These are phyloP conservation scores for Steinernema hermaphroditum DNA, from an alignment of 2,888 invertebrate genomes.

Conservation along the genomic window DNA sequence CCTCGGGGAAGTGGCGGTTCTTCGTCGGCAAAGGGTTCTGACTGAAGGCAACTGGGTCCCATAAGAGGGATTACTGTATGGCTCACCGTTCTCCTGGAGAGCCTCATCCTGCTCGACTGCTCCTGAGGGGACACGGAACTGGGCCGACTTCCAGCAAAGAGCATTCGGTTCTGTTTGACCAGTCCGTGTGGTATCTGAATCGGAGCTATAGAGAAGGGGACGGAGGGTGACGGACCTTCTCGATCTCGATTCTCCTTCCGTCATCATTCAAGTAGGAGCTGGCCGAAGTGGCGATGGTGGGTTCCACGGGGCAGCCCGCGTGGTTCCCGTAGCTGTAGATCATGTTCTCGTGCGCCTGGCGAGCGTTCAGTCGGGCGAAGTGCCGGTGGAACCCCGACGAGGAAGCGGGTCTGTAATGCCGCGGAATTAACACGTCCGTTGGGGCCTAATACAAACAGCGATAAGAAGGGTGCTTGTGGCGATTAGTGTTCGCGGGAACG, in stretches of 20 bases:
- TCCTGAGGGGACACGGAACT: conserved; percentile 2
- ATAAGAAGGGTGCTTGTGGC: background rate
- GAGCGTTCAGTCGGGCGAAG: conserved; percentile 23
- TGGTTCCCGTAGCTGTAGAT: conserved; percentile 15
- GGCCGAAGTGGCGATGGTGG: conserved; percentile 19
- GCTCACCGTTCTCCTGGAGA: conserved; percentile 17
- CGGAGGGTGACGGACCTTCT: too few relatives aligned
- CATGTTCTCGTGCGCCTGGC: conserved; percentile 10
- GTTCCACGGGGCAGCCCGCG: background rate
- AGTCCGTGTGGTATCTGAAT: background rate
- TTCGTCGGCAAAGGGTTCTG: conserved; percentile 6
- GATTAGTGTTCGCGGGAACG: conserved; percentile 17
- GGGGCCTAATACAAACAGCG: conserved; percentile 12
- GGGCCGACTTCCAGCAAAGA: conserved; percentile 1
- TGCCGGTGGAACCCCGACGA: conserved; percentile 21
- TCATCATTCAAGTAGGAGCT: conserved; percentile 20
- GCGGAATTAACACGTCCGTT: conserved; percentile 14
- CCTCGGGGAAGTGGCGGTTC: background rate
- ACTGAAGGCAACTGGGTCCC: background rate
- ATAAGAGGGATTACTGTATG: too few relatives aligned
- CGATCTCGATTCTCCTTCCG: background rate
- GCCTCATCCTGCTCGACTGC: background rate
- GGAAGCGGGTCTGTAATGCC: background rate
- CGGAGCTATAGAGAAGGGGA: too few relatives aligned
- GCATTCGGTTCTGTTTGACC: conserved; percentile 26